Evolutionary conservation across 2,888 invertebrate species (phyloP).

Genomic region (Biston stratarius): DNA sequence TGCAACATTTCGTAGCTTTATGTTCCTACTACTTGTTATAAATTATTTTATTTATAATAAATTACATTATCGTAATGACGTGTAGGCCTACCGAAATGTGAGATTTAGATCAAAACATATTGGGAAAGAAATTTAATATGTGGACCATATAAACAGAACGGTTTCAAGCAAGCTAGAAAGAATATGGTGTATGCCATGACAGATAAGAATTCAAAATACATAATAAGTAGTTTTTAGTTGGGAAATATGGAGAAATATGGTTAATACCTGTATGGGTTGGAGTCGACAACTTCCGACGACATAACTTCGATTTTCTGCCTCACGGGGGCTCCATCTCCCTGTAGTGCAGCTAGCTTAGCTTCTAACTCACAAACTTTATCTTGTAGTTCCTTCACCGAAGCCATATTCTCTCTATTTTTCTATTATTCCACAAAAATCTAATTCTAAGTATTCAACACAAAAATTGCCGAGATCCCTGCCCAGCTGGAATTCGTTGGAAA

Average conservation of each 20-base stretch:
- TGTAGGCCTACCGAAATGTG: not conserved
- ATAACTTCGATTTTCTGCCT: conserved; percentile 94
- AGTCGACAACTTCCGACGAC: conserved; percentile 98
- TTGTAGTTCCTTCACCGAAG: conserved; percentile 87
- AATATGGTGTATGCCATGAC: not conserved
- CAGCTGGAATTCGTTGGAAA: not conserved
- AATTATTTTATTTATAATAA: too few species aligned
- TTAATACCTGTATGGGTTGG: conserved; percentile 97
- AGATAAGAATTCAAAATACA: not conserved
- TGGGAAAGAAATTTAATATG: not conserved
- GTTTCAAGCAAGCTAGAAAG: not conserved
- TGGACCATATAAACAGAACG: not conserved
- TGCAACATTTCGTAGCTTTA: too few species aligned
- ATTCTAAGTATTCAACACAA: not conserved
- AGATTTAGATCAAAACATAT: conserved; percentile 20
- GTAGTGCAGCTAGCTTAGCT: conserved; percentile 85
- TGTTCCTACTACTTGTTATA: too few species aligned
- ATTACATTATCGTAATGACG: not conserved
- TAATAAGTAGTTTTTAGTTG: not conserved
- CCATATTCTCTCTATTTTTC: conserved; percentile 77
- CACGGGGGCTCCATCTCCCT: conserved; percentile 70
- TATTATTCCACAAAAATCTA: conserved; percentile 6
- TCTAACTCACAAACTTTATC: conserved; percentile 88
- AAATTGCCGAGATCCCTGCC: not conserved
- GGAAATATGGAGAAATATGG: conserved; percentile 21